A percentile compares a stretch with the other conserved stretches of the same genome.
Conservation (phyloP, 53 echinoderm and acorn worm species). For the Arbacia lixula region DNA sequence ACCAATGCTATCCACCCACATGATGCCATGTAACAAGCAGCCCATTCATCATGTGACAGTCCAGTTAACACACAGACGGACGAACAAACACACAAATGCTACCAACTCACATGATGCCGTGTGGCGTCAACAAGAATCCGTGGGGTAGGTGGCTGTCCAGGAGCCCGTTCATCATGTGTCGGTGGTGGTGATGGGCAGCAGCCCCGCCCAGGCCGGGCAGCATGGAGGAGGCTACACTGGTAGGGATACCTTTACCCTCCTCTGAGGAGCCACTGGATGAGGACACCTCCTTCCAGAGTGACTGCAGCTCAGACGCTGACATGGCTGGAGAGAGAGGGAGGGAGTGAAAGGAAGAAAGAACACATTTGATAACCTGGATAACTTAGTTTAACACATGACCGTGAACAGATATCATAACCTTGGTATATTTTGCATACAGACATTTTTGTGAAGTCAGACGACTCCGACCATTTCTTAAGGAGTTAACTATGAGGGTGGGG, state of each 20-base stretch:
- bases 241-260: constrained; percentile 67
- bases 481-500: no score
- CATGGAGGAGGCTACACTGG: constrained; percentile 64
- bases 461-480: no score
- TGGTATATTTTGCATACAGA: no score
- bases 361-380: no score
- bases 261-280: constrained; percentile 61
- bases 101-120: constrained; percentile 81
- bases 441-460: no score
- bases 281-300: constrained; percentile 95
- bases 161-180: constrained; percentile 82
- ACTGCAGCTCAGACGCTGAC: constrained; percentile 88
- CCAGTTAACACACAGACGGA: no score
- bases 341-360: not conserved
- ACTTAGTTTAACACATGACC: no score
- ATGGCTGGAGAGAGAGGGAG: constrained; percentile 48
- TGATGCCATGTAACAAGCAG: no score
- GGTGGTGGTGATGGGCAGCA: constrained; percentile 63
- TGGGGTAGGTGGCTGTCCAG: constrained; percentile 87
- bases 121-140: constrained; percentile 83
- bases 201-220: constrained; percentile 55
- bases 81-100: not conserved
- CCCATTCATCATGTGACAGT: no score
- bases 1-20: no score
- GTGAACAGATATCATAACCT: no score